phyloP scores from a whole-genome alignment of 2,113 vertebrate genomes.

The Synodontis membranacea region DNA sequence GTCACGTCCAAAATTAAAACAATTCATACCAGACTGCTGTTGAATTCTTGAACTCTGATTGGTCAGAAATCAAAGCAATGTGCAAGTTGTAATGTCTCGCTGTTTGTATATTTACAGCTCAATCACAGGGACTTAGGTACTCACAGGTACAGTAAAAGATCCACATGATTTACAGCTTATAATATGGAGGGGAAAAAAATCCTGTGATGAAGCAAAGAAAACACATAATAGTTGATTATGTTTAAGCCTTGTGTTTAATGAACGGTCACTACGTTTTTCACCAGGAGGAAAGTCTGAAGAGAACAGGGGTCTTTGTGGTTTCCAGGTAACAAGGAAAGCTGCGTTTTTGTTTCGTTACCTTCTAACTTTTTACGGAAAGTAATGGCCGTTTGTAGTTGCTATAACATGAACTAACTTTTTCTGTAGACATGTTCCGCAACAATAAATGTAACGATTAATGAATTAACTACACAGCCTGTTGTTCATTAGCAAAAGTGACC shows the following conservation, averaged over 20 bases:
- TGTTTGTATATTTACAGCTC: background rate
- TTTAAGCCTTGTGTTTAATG: background rate
- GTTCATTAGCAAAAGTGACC: background rate
- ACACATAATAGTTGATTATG: background rate
- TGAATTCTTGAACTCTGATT: background rate
- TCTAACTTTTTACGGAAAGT: no score
- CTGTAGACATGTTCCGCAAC: background rate
- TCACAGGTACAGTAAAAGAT: background rate
- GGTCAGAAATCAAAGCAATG: background rate
- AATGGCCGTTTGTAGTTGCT: background rate
- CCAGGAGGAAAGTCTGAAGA: background rate
- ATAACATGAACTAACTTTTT: background rate
- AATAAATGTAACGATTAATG: background rate
- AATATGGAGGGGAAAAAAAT: background rate
- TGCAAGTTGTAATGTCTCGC: background rate
- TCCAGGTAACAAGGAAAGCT: background rate
- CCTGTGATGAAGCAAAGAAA: background rate
- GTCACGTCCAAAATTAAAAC: background rate
- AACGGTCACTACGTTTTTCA: background rate
- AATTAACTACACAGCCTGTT: background rate
- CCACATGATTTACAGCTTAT: background rate
- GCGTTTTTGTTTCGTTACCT: background rate
- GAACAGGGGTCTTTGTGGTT: background rate
- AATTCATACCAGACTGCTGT: background rate
- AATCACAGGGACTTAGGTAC: background rate